A percentile compares a stretch with the other conserved stretches of the same genome.
phyloP scores from a whole-genome alignment of 2,113 vertebrate species.

The Limanda limanda region DNA sequence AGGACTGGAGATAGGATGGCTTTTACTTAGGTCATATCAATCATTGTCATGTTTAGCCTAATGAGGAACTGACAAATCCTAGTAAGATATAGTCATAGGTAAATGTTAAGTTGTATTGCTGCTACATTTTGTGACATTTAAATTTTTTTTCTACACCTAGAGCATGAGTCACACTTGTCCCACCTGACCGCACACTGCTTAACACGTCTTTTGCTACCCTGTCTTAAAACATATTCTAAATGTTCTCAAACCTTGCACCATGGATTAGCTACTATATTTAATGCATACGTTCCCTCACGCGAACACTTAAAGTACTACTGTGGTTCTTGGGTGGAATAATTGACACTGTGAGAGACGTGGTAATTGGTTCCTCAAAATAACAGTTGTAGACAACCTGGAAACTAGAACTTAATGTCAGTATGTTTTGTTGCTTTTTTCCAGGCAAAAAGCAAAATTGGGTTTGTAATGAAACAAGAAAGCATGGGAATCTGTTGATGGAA shows the following conservation, averaged over 20 bases:
- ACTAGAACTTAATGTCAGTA: no score
- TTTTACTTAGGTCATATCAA: background rate
- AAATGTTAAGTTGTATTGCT: conserved; percentile 50
- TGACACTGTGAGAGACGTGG: background rate
- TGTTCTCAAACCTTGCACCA: conserved; percentile 8
- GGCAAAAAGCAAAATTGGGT: background rate
- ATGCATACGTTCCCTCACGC: background rate
- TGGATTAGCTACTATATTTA: background rate
- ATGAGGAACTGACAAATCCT: conserved; percentile 3
- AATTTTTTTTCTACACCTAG: background rate
- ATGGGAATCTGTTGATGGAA: background rate
- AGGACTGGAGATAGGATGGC: background rate
- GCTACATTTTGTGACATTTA: conserved; percentile 35
- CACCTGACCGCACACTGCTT: background rate
- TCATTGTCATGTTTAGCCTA: background rate
- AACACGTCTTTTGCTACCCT: background rate
- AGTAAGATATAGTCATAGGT: conserved; percentile 28
- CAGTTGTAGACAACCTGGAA: no score
- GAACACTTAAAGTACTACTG: no score
- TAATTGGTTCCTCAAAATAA: background rate
- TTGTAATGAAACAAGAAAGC: background rate
- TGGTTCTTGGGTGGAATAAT: background rate
- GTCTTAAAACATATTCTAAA: background rate
- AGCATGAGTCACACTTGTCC: background rate
- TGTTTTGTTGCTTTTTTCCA: background rate